Conservation (phyloP, 1,140 invertebrate genomes). For the Papilio machaon region DNA sequence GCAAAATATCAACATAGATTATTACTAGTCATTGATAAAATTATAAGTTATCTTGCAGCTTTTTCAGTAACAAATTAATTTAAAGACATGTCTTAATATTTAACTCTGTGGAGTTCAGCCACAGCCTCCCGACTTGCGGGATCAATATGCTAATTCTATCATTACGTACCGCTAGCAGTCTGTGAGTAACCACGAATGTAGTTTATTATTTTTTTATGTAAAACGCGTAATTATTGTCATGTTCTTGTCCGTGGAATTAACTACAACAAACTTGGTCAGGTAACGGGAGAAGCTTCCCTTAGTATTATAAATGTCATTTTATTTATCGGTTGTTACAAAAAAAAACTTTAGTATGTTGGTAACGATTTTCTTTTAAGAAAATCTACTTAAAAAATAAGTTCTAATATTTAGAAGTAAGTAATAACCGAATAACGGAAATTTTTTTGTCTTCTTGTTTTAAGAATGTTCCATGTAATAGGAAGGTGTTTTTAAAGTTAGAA, state of each 20-base stretch:
- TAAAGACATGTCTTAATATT: not conserved
- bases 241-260: slow-evolving; percentile 7
- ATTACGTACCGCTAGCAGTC: slow-evolving; percentile 15
- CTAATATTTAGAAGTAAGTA: too few species aligned
- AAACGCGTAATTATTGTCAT: slow-evolving; percentile 21
- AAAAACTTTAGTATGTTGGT: too few species aligned
- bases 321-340: too few species aligned
- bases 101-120: not conserved
- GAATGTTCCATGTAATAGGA: not conserved
- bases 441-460: too few species aligned
- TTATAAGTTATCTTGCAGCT: not conserved
- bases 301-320: not conserved
- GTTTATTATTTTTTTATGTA: slow-evolving; percentile 27
- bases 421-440: too few species aligned
- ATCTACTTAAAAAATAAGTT: not conserved
- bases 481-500: not conserved
- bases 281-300: slow-evolving; percentile 4
- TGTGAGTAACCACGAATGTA: not conserved
- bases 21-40: not conserved
- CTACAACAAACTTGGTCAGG: not conserved
- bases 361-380: not conserved
- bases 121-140: not conserved
- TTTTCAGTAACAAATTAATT: slow-evolving; percentile 2
- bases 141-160: slow-evolving; percentile 25
- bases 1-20: not conserved